Percentiles rank a stretch among this genome's conserved stretches.
Evolutionary conservation across 1,140 invertebrate genomes (phyloP).

Genomic region (Papilio helenus): DNA sequence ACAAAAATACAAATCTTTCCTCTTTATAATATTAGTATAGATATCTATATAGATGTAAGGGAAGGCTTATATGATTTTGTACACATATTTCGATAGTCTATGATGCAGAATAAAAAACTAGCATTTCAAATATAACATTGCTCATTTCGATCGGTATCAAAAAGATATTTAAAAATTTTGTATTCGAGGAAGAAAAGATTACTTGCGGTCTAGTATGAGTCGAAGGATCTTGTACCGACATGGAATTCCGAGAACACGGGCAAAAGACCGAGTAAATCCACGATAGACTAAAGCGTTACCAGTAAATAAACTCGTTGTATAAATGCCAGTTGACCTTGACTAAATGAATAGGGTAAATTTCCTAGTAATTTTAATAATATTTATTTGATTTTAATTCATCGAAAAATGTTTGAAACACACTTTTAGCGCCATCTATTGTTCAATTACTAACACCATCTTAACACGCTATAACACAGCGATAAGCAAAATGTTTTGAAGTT

Average conservation of each 20-base stretch:
- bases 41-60: too few relatives aligned
- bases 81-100: too few relatives aligned
- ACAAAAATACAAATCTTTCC: too few relatives aligned
- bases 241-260: not conserved
- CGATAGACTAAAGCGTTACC: not conserved
- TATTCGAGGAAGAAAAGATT: slow-evolving; percentile 8
- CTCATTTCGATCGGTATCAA: not conserved
- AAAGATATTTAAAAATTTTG: not conserved
- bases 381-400: too few relatives aligned
- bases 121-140: not conserved
- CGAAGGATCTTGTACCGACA: not conserved
- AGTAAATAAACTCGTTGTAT: not conserved
- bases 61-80: too few relatives aligned
- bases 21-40: too few relatives aligned
- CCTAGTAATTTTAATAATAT: too few relatives aligned
- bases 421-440: not conserved
- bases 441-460: not conserved
- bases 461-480: not conserved
- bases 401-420: too few relatives aligned
- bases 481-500: not conserved
- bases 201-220: slow-evolving; percentile 5
- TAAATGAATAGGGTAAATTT: not conserved
- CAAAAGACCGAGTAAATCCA: not conserved
- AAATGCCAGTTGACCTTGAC: not conserved
- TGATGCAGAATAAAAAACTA: too few relatives aligned